A percentile compares a stretch with the other conserved stretches of the same genome.
Evolutionary conservation across 2,113 vertebrate genomes (phyloP).

Genomic region (Pagrus major): DNA sequence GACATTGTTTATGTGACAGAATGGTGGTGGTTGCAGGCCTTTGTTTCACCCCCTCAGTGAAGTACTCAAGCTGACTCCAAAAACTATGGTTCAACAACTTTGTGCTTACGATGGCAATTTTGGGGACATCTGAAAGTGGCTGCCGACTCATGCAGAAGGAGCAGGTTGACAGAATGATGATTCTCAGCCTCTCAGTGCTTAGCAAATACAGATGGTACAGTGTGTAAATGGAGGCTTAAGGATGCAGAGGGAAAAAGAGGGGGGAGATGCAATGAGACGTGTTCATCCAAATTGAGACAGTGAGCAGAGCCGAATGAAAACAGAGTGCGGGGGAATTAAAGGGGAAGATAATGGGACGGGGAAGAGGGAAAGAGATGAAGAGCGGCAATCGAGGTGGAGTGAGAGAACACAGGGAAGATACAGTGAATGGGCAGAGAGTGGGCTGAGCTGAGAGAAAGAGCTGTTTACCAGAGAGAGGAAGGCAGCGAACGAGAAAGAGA

Average conservation of each 20-base stretch:
- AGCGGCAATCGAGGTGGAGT: conserved; percentile 59
- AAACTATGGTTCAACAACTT: conserved; percentile 73
- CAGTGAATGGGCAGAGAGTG: conserved; percentile 58
- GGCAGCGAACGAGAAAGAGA: conserved; percentile 55
- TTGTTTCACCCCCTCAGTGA: conserved; percentile 57
- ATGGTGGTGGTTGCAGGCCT: conserved; percentile 39
- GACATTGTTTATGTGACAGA: conserved; percentile 26
- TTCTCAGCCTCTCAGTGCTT: conserved; percentile 67
- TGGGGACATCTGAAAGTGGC: conserved; percentile 64
- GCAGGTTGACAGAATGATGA: conserved; percentile 77
- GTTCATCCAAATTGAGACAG: conserved; percentile 69
- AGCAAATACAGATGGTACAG: conserved; percentile 77
- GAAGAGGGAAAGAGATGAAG: conserved; percentile 56
- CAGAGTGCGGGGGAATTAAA: conserved; percentile 70
- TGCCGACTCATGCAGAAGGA: conserved; percentile 74
- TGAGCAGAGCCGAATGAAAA: conserved; percentile 56
- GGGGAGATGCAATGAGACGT: conserved; percentile 66
- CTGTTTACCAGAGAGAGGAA: conserved; percentile 70
- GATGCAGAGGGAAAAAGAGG: conserved; percentile 37
- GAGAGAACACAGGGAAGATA: conserved; percentile 53
- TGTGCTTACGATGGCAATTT: conserved; percentile 73
- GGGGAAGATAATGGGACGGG: conserved; percentile 67
- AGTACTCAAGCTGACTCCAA: conserved; percentile 62
- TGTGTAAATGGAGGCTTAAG: conserved; percentile 71
- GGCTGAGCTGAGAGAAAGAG: conserved; percentile 65